Evolutionary conservation across 2,888 invertebrate species (phyloP), one percentile per base, ranked within the genome.

Genomic region (Eurois occulta): DNA sequence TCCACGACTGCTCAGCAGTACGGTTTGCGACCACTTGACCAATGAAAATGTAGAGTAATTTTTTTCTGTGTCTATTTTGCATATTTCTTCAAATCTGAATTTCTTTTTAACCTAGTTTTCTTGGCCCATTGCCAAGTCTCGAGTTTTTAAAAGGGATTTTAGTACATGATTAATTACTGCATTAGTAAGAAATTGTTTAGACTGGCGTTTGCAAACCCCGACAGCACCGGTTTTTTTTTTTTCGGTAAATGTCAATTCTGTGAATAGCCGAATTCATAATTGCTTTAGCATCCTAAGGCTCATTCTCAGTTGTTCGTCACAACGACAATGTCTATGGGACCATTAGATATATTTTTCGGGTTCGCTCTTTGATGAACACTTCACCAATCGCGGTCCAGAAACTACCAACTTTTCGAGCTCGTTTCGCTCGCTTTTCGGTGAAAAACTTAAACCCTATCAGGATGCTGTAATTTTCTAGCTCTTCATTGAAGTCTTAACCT

Each of bases 61-160:
- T n/a, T 38, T 65, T 41, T n/a, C n/a, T 41, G n/a, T n/a, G 41
- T n/a, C 78, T n/a, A 78, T 46, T 78, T 46, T 65, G 72, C 58
- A 66, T 66, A 58, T 62, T 75, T 68, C 43, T 74, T 62, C 24
- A 28, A 46, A 66, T 69, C 64, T 58, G 48, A 69, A 65, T 72
- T 79, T 79, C 67, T 80, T 64, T 68, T 65, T 24, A 69, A 74
- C 80, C 55, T 69, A 74, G 38, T 69, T 80, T 80, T 58, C 41
- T 74, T 80, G 80, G 80, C 41, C n/a, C 11, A 65, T 21, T 74
- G 74, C 80, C 80, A 80, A 32, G 46, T 58, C 38, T 48, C 64
- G 74, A 48, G 74, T 65, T 79, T 65, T 60, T 71, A 13, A 48
- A 79, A 80, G 64, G 68, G 64, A 73, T 64, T 28, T 24, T 32